Evolutionary conservation across 2,888 invertebrate genomes (phyloP).

Genomic region (Melieria omissa): DNA sequence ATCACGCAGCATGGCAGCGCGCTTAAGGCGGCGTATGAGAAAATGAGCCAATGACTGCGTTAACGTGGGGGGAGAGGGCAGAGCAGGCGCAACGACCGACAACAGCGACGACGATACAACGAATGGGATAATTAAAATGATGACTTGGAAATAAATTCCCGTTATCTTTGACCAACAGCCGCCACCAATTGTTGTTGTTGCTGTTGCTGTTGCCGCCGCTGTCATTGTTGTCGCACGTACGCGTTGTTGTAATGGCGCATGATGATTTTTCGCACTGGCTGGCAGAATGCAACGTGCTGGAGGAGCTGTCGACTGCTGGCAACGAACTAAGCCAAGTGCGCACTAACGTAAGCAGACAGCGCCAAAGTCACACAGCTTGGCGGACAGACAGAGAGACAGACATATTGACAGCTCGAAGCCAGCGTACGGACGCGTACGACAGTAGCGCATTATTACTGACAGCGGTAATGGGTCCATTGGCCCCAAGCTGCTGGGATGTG

Average conservation of each 20-base stretch:
- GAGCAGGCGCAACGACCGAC: slow-evolving; percentile 33
- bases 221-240: not conserved
- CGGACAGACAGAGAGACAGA: not conserved
- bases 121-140: slow-evolving; percentile 64
- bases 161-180: slow-evolving; percentile 65
- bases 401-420: slow-evolving; percentile 13
- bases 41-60: not conserved
- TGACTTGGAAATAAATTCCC: slow-evolving; percentile 64
- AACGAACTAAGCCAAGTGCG: slow-evolving; percentile 25
- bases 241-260: too few relatives aligned
- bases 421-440: not conserved
- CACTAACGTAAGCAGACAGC: not conserved
- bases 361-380: too few relatives aligned
- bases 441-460: slow-evolving; percentile 24
- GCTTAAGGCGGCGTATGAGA: not conserved
- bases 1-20: not conserved
- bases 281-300: slow-evolving; percentile 17
- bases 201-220: slow-evolving; percentile 6
- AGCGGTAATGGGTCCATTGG: slow-evolving; percentile 31
- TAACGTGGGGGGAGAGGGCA: slow-evolving; percentile 11
- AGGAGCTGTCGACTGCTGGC: slow-evolving; percentile 19
- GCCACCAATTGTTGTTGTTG: slow-evolving; percentile 14
- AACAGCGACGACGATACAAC: slow-evolving; percentile 37
- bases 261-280: too few relatives aligned
- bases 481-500: slow-evolving; percentile 7